Conservation (phyloP, 1,140 invertebrate genomes). For the Lepidostoma basale region DNA sequence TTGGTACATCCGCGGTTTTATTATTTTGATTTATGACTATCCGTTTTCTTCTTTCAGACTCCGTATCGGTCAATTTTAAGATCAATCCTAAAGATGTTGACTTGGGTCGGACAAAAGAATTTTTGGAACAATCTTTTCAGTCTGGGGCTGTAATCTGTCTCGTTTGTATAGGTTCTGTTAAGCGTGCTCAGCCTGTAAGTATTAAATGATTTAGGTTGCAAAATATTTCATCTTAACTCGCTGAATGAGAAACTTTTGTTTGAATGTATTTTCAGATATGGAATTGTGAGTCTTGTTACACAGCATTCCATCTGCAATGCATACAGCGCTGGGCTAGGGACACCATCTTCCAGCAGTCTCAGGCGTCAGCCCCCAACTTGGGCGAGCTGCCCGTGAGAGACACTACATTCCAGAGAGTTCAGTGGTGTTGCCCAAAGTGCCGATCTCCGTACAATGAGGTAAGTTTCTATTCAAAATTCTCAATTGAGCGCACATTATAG, state of each 20-base stretch:
- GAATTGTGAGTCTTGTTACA: conserved; percentile 81
- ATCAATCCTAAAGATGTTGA: conserved; percentile 7
- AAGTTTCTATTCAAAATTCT: conserved; percentile 2
- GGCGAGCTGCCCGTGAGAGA: conserved; percentile 57
- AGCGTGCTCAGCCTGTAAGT: conserved; percentile 74
- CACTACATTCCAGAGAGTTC: conserved; percentile 52
- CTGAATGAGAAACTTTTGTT: not conserved
- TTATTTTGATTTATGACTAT: no score
- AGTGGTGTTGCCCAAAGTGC: conserved; percentile 87
- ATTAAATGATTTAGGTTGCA: no score
- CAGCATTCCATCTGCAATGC: conserved; percentile 86
- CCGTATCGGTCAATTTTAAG: conserved; percentile 28
- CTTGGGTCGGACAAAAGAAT: conserved; percentile 63
- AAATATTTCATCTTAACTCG: no score
- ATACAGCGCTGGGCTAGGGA: conserved; percentile 93
- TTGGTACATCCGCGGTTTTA: no score
- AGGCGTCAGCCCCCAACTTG: conserved; percentile 60
- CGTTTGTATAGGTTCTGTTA: conserved; percentile 90
- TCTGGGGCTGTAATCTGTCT: conserved; percentile 83
- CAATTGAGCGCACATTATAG: not conserved
- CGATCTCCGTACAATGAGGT: conserved; percentile 75
- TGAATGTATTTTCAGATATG: conserved; percentile 65
- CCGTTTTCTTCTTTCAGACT: conserved; percentile 25
- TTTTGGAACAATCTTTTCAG: conserved; percentile 76
- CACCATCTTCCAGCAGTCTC: conserved; percentile 74